Conservation (phyloP, 2,113 vertebrate species). For the Ivindomyrus marchei region DNA sequence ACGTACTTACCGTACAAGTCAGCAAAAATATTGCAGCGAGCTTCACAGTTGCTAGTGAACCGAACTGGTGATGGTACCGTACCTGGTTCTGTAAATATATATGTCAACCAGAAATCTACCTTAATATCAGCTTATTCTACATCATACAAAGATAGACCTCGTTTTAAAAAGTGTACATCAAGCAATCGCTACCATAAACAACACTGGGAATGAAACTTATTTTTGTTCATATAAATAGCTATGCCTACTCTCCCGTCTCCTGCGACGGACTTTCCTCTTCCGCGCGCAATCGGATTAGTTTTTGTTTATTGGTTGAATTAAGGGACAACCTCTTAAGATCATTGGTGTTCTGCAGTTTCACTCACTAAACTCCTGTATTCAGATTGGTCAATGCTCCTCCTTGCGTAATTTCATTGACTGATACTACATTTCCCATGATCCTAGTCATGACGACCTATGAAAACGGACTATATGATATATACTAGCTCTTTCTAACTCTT, state of each 20-base stretch:
- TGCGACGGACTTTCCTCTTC: constrained; percentile 62
- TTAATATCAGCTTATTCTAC: background rate
- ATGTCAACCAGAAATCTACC: background rate
- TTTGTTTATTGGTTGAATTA: constrained; percentile 45
- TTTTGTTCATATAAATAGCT: background rate
- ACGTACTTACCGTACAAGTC: background rate
- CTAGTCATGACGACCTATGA: background rate
- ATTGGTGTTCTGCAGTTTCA: background rate
- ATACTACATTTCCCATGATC: constrained; percentile 17
- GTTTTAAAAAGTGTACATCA: background rate
- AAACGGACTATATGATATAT: background rate
- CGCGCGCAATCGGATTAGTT: constrained; percentile 54
- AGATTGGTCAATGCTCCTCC: background rate
- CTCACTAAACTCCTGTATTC: background rate
- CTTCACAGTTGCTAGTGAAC: background rate
- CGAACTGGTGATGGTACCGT: background rate
- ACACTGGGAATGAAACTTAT: background rate
- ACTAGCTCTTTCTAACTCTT: background rate
- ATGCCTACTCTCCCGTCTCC: background rate
- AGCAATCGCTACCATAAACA: background rate
- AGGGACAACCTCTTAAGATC: background rate
- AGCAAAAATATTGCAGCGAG: background rate
- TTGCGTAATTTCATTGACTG: background rate
- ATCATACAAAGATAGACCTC: background rate
- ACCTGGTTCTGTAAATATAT: background rate